phyloP scores from a whole-genome alignment of 2,797 vertebrate genomes.

The Natrix natrix region DNA sequence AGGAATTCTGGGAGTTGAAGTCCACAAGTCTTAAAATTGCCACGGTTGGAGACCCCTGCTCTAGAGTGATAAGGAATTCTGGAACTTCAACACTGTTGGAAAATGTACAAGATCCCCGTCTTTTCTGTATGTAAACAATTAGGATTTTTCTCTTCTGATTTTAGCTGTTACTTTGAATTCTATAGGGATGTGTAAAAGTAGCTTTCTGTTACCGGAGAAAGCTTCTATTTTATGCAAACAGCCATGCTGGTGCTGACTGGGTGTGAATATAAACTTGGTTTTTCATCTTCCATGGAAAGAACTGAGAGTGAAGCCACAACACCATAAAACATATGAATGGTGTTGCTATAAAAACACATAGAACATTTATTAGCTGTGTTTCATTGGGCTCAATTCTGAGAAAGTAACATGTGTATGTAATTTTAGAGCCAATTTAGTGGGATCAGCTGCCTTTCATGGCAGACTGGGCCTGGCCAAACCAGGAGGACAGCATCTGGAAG shows the following conservation, averaged over 20 bases:
- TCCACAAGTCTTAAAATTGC: too few relatives aligned
- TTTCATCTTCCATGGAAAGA: conserved; percentile 53
- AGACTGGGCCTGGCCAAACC: neutral
- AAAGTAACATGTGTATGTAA: conserved; percentile 1
- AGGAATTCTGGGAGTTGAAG: too few relatives aligned
- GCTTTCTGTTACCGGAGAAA: conserved; percentile 27
- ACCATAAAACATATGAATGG: conserved; percentile 43
- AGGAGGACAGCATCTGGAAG: neutral
- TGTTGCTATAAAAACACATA: conserved; percentile 42
- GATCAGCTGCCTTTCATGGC: conserved; percentile 14
- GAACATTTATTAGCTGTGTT: neutral
- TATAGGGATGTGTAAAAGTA: conserved; percentile 24
- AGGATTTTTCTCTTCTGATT: neutral
- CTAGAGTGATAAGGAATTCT: neutral
- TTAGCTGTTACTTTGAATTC: conserved; percentile 1
- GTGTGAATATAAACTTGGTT: conserved; percentile 41
- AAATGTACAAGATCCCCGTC: neutral
- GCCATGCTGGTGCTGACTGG: neutral
- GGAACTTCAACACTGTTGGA: neutral
- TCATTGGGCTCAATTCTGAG: neutral
- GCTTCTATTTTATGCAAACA: conserved; percentile 31
- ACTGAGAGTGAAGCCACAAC: conserved; percentile 40
- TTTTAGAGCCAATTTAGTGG: conserved; percentile 6
- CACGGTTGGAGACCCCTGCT: too few relatives aligned
- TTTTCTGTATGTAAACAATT: conserved; percentile 4